Conservation (phyloP, 2,113 vertebrate genomes). For the Dicerorhinus sumatrensis region DNA sequence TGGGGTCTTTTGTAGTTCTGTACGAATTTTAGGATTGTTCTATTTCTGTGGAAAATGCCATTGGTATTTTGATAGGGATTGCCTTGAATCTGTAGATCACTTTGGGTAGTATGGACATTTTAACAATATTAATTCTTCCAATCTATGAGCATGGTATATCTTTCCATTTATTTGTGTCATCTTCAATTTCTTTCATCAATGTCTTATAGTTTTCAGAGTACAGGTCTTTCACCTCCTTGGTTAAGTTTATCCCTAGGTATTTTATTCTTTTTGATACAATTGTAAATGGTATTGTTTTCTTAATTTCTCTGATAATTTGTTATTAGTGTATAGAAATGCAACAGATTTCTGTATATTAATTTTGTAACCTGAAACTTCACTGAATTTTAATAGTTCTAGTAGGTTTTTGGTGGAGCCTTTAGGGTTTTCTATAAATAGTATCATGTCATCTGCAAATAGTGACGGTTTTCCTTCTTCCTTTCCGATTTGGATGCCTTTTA, state of each 20-base stretch:
- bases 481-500: not conserved
- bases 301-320: not conserved
- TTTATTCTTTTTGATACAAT: not conserved
- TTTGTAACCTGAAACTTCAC: not conserved
- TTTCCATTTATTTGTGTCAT: not conserved
- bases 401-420: not conserved
- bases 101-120: not conserved
- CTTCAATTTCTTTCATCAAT: not conserved
- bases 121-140: too few species aligned
- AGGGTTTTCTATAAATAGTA: not conserved
- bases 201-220: not conserved
- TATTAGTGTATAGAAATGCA: not conserved
- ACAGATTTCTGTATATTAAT: not conserved
- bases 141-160: fast-evolving
- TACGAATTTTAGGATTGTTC: too few species aligned
- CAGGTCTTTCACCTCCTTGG: not conserved
- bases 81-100: too few species aligned
- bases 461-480: not conserved
- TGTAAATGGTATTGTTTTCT: not conserved
- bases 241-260: not conserved
- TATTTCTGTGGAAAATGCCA: too few species aligned
- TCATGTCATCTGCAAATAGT: too few species aligned
- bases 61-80: not conserved
- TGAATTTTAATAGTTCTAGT: too few species aligned
- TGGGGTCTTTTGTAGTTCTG: too few species aligned